Evolutionary conservation across 64 coral and sea anemone species (phyloP).

Genomic region (Porites australiensis): DNA sequence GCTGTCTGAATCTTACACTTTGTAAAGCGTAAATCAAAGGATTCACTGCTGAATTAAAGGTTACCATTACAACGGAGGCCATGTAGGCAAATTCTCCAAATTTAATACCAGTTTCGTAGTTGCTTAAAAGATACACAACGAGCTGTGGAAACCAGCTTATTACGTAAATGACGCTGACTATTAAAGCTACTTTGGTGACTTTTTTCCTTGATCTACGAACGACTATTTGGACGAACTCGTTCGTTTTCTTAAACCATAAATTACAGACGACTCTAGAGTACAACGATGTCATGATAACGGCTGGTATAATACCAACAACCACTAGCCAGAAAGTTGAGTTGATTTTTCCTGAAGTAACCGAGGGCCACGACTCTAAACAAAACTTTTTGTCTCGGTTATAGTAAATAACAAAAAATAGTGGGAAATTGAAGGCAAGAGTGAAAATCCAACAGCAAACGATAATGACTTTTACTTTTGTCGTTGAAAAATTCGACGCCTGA

Average conservation of each 20-base stretch:
- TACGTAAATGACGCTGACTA: conserved; percentile 14
- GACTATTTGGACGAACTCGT: not conserved
- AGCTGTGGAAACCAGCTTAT: conserved; percentile 35
- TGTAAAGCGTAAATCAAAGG: conserved; percentile 17
- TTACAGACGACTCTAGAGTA: not conserved
- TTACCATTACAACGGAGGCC: conserved; percentile 13
- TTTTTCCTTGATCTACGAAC: conserved; percentile 24
- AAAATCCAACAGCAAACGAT: conserved; percentile 10
- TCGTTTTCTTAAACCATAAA: conserved; percentile 20
- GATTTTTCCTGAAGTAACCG: not conserved
- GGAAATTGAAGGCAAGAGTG: not conserved
- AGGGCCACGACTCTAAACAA: conserved; percentile 7
- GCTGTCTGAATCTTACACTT: conserved; percentile 1
- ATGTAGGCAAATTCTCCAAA: not conserved
- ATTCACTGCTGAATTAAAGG: conserved; percentile 26
- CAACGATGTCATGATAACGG: not conserved
- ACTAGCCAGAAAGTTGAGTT: not conserved
- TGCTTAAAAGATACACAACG: not conserved
- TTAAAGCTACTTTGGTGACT: conserved; percentile 14
- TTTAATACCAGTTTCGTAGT: not conserved
- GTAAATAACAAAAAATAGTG: not conserved
- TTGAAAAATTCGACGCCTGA: not conserved
- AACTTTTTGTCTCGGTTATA: not conserved
- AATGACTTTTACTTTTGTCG: not conserved
- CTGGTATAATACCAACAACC: conserved; percentile 1